Base-by-base conservation (phyloP, 2,888 invertebrate genomes). In the Himalopsyche japonica region DNA sequence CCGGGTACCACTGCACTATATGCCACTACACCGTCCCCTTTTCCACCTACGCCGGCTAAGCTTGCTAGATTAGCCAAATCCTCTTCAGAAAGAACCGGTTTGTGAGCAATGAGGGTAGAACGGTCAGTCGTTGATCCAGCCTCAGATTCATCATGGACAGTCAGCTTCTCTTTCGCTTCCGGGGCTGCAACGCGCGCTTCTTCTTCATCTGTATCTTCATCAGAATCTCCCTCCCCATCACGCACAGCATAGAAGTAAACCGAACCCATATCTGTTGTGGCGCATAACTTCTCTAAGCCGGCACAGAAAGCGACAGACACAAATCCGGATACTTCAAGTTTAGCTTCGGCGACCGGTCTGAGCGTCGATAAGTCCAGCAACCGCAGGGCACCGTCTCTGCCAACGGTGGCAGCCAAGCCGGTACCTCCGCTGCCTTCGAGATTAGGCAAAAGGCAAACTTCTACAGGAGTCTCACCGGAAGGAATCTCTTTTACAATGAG, bases 1-100 rank as follows among this genome's bases (percentile, higher is more conserved):
- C 97, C 95, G 0, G 98, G 97, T 3, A 98, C 97, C 20, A 97
- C 97, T 0, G 97, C 97, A 81, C 96, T 95, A 89, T 97, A 98
- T 78, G 92, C 92, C 85, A 92, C 91, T 34, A 92, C 91, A 10
- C 91, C 91, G 86, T 91, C 92, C 3, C 86, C 86, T 43, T 90
- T 91, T 27, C 94, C 94, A 87, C 97, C 96, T 88, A 96, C 96
- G 86, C 95, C 94, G 2, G 96, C 97, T 83, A 98, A 90, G 64
- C 94, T 93, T 88, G 96, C 95, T 80, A 98, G 91, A 18, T 93
- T 92, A 87, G 94, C 94, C 87, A 97, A 90, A 88, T 95, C 95
- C n/a, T 91, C 89, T 76, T 92, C 89, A 0, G 93, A 92, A 48
- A 95, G 89, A 84, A 93, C 93, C 48, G 91, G 89, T 89, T 94